Evolutionary conservation across 2,113 vertebrate genomes (phyloP), one percentile per base, ranked within the genome.

Genomic region (Prietella phreatophila): DNA sequence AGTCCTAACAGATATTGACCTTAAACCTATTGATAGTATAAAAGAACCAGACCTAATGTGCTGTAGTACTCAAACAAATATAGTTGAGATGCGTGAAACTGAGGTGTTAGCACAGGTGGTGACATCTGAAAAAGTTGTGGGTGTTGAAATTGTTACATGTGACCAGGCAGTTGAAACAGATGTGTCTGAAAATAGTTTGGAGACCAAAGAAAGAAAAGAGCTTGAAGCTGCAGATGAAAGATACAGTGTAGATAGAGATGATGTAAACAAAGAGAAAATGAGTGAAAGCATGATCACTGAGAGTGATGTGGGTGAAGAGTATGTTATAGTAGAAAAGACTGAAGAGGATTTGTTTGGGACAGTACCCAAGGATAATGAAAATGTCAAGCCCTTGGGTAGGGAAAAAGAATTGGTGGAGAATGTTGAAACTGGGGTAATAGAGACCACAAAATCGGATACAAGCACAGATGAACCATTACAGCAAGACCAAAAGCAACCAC

Each of bases 1-100:
- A 76, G 9, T 94, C 47, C 93, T 90, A 0, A 94, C 94, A 75
- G 93, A 93, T 0, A 91, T 30, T 85, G 87, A 0, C n/a, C 90
- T 69, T 5, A 85, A 88, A 85, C 79, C 60, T 85, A 65, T 42
- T 93, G 94, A 5, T 15, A 86, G 86, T 13, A 82, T 86, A 63
- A 87, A 85, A 89, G 56, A 82, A 89, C 83, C 75, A 86, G 84
- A 88, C 30, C 76, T 69, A 25, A 88, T 42, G 36, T 92, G 84
- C 83, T 89, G 87, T 2, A 90, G 89, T 80, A 91, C 91, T 80
- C 91, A 92, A 82, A 93, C 92, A 76, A 86, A 87, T 53, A 60
- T 55, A 58, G 58, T 65, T 71, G 75, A 86, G 75, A 88, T 79
- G 3, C 71, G 85, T 42, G 88, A 86, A 55, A 86, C 65, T 20